Conservation (phyloP, 2,888 invertebrate species). For the Electrophaes corylata region DNA sequence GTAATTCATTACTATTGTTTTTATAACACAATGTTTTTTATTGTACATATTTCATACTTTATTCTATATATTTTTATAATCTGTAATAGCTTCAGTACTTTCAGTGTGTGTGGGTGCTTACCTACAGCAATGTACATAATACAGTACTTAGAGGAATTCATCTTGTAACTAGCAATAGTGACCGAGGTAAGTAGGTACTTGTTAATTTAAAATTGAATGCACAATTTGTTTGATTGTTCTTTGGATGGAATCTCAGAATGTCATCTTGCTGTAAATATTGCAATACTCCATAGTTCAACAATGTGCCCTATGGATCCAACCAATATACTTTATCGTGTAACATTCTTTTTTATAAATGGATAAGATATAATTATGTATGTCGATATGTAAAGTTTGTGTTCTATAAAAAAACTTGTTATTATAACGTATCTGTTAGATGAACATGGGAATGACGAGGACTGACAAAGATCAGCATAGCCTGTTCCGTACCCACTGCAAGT, state of each 20-base stretch:
- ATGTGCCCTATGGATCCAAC: constrained; percentile 1
- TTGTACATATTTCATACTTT: too few relatives aligned
- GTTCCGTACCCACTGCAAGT: constrained; percentile 9
- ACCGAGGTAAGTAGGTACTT: background rate
- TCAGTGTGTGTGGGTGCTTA: too few relatives aligned
- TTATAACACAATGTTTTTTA: too few relatives aligned
- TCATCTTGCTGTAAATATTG: constrained; percentile 10
- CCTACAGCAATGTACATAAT: too few relatives aligned
- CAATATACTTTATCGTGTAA: background rate
- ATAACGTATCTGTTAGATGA: constrained; percentile 25
- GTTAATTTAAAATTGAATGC: background rate
- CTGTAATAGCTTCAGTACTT: too few relatives aligned
- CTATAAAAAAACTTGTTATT: constrained; percentile 21
- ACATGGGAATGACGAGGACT: constrained; percentile 23
- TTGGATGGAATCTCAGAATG: constrained; percentile 14
- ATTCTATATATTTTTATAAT: too few relatives aligned
- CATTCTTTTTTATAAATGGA: background rate
- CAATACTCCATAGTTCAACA: constrained; percentile 1
- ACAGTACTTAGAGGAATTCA: too few relatives aligned
- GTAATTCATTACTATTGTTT: background rate
- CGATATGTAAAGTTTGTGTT: background rate
- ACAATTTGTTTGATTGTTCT: constrained; percentile 1
- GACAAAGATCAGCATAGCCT: constrained; percentile 4
- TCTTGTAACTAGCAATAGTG: too few relatives aligned
- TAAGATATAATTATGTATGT: background rate